These are phyloP conservation scores for Eurytoma adleriae DNA, from an alignment of 2,888 invertebrate genomes.

Conservation along the genomic window DNA sequence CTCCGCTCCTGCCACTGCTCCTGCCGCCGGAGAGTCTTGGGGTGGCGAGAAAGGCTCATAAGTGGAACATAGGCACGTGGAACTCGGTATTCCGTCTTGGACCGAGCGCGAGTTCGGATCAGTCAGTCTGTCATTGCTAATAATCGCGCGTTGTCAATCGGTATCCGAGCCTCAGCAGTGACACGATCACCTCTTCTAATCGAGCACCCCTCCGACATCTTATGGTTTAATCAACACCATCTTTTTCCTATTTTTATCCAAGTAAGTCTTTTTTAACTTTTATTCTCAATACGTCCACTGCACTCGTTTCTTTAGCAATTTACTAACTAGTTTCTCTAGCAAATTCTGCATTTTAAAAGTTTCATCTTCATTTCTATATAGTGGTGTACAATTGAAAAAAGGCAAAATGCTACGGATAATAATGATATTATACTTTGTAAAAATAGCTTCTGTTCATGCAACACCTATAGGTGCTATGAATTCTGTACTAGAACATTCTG, in stretches of 20 bases:
- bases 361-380: too few species aligned
- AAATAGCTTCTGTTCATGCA: background rate
- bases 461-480: too few species aligned
- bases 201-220: background rate
- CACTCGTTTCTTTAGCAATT: too few species aligned
- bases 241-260: background rate
- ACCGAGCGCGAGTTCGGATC: constrained; percentile 69
- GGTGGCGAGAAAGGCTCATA: constrained; percentile 68
- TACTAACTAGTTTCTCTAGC: too few species aligned
- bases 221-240: background rate
- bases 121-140: constrained; percentile 45
- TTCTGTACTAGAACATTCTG: too few species aligned
- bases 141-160: background rate
- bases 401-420: too few species aligned
- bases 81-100: constrained; percentile 73
- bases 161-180: constrained; percentile 13
- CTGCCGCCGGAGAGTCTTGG: constrained; percentile 58
- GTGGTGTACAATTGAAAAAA: too few species aligned
- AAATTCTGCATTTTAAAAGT: too few species aligned
- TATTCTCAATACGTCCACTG: too few species aligned
- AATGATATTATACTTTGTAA: background rate
- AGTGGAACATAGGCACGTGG: constrained; percentile 73
- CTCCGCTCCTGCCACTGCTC: too few species aligned
- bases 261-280: background rate
- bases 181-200: background rate